A percentile compares a stretch with the other conserved stretches of the same genome.
Evolutionary conservation across 2,113 vertebrate species (phyloP).

Genomic region (Zosterops pallidus): DNA sequence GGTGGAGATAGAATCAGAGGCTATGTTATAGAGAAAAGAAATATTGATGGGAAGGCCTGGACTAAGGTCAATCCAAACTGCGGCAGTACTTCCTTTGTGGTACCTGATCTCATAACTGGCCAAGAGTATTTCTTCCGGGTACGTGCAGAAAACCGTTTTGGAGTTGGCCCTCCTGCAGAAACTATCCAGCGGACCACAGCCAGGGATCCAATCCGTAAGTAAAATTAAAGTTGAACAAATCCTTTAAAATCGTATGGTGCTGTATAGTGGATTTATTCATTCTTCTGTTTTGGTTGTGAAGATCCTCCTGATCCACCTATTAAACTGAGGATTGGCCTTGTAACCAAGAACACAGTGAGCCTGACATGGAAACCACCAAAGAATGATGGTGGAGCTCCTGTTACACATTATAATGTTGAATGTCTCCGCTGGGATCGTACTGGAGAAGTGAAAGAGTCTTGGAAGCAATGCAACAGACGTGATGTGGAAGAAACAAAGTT

Average conservation of each 20-base stretch:
- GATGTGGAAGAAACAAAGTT: conserved; percentile 92
- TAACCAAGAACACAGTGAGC: conserved; percentile 87
- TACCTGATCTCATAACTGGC: conserved; percentile 88
- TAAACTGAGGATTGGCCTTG: conserved; percentile 86
- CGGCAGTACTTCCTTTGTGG: conserved; percentile 85
- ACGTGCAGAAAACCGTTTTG: conserved; percentile 92
- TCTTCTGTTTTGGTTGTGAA: conserved; percentile 65
- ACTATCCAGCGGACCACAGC: conserved; percentile 86
- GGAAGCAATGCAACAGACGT: conserved; percentile 92
- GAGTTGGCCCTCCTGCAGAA: conserved; percentile 82
- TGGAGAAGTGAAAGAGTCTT: conserved; percentile 87
- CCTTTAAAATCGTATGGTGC: background rate
- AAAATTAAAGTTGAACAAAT: background rate
- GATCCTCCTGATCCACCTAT: conserved; percentile 96
- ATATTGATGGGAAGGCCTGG: conserved; percentile 92
- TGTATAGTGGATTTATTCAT: background rate
- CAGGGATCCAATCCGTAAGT: conserved; percentile 93
- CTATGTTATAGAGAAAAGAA: conserved; percentile 95
- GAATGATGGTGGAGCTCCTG: conserved; percentile 93
- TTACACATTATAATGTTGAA: conserved; percentile 97
- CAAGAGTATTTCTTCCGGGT: conserved; percentile 95
- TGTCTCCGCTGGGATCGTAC: conserved; percentile 91
- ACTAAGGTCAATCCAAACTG: conserved; percentile 93
- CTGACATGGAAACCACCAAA: conserved; percentile 94
- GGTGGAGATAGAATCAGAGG: conserved; percentile 95